Base-by-base conservation (phyloP, 1,140 invertebrate genomes). In the Samia ricini region DNA sequence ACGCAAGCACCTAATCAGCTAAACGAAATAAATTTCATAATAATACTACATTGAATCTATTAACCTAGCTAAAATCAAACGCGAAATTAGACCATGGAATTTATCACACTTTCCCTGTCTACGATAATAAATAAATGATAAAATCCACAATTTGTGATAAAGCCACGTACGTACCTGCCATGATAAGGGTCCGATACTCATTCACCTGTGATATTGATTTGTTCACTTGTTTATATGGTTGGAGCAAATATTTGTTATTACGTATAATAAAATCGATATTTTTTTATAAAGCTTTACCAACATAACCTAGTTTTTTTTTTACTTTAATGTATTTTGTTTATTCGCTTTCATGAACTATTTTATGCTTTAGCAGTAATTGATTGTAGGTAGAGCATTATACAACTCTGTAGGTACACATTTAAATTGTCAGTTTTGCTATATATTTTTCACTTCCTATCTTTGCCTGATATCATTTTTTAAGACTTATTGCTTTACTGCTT, bases 161-260 rank as follows among this genome's bases (percentile, higher is more conserved):
- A 64, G 66, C 57, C 61, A 54, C 70, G 68, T 68, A 73, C 71
- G 68, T 68, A 73, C 71, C 51, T 64, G 49, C 56, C 19, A 29
- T 71, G 81, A 83, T 83, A 83, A 72, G 64, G 49, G 54, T 59
- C 52, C 57, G 50, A 51, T 63, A 68, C 60, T 63, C 72, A 73
- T 74, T 73, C 65, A 78, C 63, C 64, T 63, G 56, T 63, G 63
- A 64, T 82, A 83, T 82, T 82, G 79, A 83, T 77, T 77, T 76
- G 64, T 76, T 77, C 81, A 85, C 81, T 74, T 85, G 81, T 72
- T 75, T 54, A 61, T 64, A 66, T 69, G 60, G 21, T 50, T n/a
- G 19, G 51, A 29, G 63, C 59, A 70, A 77, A 79, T 73, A 79
- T 77, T 72, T 70, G 33, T 4, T 1, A 15, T 42, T 42, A 15